Base-by-base conservation (phyloP, 2,888 invertebrate species). In the Acleris holmiana region DNA sequence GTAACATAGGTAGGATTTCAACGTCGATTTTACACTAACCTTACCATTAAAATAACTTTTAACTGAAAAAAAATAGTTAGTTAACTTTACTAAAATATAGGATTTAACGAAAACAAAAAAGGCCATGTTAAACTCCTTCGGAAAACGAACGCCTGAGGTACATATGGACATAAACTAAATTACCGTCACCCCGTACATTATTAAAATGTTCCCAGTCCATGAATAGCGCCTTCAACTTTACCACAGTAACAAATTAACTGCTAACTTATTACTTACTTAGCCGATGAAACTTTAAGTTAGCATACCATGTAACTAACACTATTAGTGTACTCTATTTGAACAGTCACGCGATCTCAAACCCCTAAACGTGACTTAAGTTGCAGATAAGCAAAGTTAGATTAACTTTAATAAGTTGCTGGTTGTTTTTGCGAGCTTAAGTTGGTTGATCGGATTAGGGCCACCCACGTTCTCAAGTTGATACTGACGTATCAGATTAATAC, bases 241-340 rank as follows among this genome's bases (percentile, higher is more conserved):
- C 15, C 44, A 15, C 44, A 17, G n/a, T 48, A 63, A 58, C 56
- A 41, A 17, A 46, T 53, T 51, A 48, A 35, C 35, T 35, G 25
- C 59, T 25, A 60, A 41, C 55, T 29, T 10, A 29, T 54, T 41
- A 55, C 21, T 49, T 60, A 17, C 25, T 51, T 57, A 57, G 49
- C 53, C 47, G 48, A 59, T 64, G 66, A 67, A 23, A 62, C 66
- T 67, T 75, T 63, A 64, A 72, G 71, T 71, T 77, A 76, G 77
- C 74, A 75, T 74, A 73, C 60, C 76, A 74, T 79, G 77, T 75
- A 67, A 69, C 71, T 68, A 61, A 66, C 53, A n/a, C 56, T 56
- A 73, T 76, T 77, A 75, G 76, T 73, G 67, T 73, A 69, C 76
- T 78, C 74, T 77, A 76, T 78, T 75, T 78, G 75, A 78, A 75